Percentiles rank a stretch among this genome's conserved stretches.
phyloP scores from a whole-genome alignment of 2,888 invertebrate species.

The Trissoscelio sp. region DNA sequence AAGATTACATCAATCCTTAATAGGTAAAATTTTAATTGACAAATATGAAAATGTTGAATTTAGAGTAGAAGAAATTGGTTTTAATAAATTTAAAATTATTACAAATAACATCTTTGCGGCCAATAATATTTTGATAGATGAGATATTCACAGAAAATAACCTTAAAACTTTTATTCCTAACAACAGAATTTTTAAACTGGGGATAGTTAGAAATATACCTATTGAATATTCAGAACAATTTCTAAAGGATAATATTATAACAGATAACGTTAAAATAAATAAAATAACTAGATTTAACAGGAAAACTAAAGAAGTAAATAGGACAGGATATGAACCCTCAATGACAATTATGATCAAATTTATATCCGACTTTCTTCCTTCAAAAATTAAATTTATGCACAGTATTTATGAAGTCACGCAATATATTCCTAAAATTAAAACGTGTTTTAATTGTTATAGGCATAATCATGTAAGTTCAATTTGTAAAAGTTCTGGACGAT shows the following conservation, averaged over 20 bases:
- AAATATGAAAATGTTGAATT: too few relatives aligned
- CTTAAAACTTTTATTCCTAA: slow-evolving; percentile 2
- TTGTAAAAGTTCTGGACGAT: background rate
- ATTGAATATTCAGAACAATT: background rate
- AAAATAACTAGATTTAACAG: slow-evolving; percentile 8
- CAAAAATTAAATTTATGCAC: slow-evolving; percentile 12
- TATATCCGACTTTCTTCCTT: slow-evolving; percentile 1
- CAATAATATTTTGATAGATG: background rate
- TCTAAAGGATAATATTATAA: background rate
- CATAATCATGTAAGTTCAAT: slow-evolving; percentile 10
- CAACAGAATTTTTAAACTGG: slow-evolving; percentile 17
- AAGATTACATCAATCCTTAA: too few relatives aligned
- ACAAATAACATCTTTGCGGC: slow-evolving; percentile 2
- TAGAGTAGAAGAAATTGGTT: background rate
- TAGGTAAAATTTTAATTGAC: too few relatives aligned
- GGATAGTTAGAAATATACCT: background rate
- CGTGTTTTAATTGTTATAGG: slow-evolving; percentile 16
- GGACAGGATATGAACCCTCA: background rate
- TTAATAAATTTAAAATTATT: slow-evolving; percentile 32
- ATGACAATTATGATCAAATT: slow-evolving; percentile 10
- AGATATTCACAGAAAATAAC: slow-evolving; percentile 1
- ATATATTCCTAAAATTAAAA: slow-evolving; percentile 11
- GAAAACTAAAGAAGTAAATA: background rate
- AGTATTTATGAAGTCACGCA: background rate
- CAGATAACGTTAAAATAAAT: background rate